These are phyloP conservation scores for Thymelicus sylvestris DNA, from an alignment of 2,888 invertebrate genomes.

Conservation along the genomic window DNA sequence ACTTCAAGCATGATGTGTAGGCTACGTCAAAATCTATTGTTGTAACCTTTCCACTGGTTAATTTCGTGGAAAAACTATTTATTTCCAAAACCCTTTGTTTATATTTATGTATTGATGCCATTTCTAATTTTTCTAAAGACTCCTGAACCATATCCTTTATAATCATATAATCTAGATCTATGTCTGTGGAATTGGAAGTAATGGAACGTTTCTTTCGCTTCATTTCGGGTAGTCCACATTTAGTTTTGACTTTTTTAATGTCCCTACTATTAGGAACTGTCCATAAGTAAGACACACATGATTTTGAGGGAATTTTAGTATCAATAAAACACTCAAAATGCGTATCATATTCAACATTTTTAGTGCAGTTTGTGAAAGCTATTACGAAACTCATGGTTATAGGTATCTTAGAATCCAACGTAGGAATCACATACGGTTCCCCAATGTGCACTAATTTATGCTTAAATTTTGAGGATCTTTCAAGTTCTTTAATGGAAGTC, in stretches of 20 bases:
- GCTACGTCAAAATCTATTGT: conserved; percentile 75
- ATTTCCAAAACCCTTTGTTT: conserved; percentile 68
- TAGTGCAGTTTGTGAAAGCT: conserved; percentile 64
- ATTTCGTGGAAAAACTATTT: conserved; percentile 65
- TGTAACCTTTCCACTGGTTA: conserved; percentile 65
- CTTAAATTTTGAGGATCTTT: conserved; percentile 52
- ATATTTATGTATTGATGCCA: conserved; percentile 63
- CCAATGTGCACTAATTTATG: conserved; percentile 64
- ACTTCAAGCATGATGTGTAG: conserved; percentile 73
- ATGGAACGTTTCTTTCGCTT: conserved; percentile 55
- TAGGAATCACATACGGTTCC: conserved; percentile 62
- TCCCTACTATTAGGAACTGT: conserved; percentile 54
- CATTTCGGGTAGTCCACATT: conserved; percentile 47
- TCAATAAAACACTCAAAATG: conserved; percentile 56
- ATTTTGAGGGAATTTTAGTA: conserved; percentile 48
- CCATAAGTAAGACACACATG: conserved; percentile 62
- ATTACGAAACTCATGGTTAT: conserved; percentile 60
- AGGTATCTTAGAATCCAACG: conserved; percentile 58
- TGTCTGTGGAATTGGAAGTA: conserved; percentile 48
- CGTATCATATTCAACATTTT: conserved; percentile 51
- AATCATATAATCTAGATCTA: conserved; percentile 54
- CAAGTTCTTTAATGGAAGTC: conserved; percentile 57
- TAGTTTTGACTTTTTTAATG: conserved; percentile 52
- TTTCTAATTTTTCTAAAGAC: conserved; percentile 69
- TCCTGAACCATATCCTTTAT: conserved; percentile 62